Evolutionary conservation across 2,797 vertebrate species (phyloP), one percentile per base, ranked within the genome.

Genomic region (Coregonus ussuriensis): DNA sequence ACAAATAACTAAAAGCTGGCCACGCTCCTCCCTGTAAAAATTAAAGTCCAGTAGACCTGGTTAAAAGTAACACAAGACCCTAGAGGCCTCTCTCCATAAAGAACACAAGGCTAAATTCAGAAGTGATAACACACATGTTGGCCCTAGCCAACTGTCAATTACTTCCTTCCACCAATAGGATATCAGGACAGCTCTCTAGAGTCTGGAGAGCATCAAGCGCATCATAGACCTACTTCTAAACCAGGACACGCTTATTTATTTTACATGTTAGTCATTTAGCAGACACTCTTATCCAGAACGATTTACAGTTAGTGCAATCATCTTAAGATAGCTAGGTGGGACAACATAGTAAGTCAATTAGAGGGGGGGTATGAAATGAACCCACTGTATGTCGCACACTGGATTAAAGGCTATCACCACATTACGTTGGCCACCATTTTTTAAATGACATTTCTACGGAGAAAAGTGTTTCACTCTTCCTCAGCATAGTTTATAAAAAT

Each of bases 121-220:
- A 63, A 41, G 21, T 65, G 29, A 63, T 51, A 16, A 31, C 9
- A 37, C 54, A 62, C 33, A 56, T 15, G 54, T 6, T n/a, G 33
- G 35, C 14, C n/a, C 25, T 21, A 29, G 68, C 53, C n/a, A 13
- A 25, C 37, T 53, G 21, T 18, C 62, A 65, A 65, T 76, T 59
- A n/a, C 35, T 62, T 53, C 15, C 41, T 18, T 29, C 37, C 25
- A 62, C 15, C n/a, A 31, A 15, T 65, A 66, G 21, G 31, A 31
- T 65, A 66, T 72, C 56, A 77, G 69, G 69, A 77, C 75, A 77
- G 37, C 35, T 63, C 75, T 71, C 75, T 18, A 47, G 68, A 71
- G 75, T 71, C 75, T 6, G 16, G 54, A 71, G 69, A n/a, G 51
- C 6, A 59, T 29, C 13, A 29, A 16, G 9, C 25, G 21, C n/a